phyloP scores from a whole-genome alignment of 2,113 vertebrate species.

The Poeciliopsis retropinna region DNA sequence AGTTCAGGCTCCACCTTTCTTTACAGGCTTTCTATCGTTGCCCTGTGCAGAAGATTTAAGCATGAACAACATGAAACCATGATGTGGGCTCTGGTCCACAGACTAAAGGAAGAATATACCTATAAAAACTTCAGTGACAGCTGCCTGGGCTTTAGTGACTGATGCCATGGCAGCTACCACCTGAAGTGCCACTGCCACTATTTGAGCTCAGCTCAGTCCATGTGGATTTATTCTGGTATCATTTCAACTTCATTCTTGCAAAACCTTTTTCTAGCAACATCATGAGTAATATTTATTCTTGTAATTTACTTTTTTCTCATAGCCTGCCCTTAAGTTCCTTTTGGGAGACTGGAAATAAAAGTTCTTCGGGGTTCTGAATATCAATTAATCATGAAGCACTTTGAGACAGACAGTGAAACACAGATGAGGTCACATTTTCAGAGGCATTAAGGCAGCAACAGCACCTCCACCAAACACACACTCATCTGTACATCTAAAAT shows the following conservation, averaged over 20 bases:
- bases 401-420: conserved; percentile 7
- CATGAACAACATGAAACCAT: not conserved
- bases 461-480: too few species aligned
- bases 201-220: too few species aligned
- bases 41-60: conserved; percentile 4
- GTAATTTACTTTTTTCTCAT: too few species aligned
- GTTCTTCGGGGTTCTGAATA: not conserved
- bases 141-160: too few species aligned
- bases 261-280: too few species aligned
- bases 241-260: too few species aligned
- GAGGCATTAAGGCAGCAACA: not conserved
- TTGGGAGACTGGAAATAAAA: not conserved
- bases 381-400: conserved; percentile 34
- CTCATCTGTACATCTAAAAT: not conserved
- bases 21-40: not conserved
- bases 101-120: not conserved
- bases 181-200: too few species aligned
- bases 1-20: not conserved
- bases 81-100: not conserved
- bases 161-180: too few species aligned
- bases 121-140: too few species aligned
- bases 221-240: too few species aligned
- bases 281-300: too few species aligned
- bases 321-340: too few species aligned
- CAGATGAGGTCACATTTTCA: conserved; percentile 12